phyloP scores from a whole-genome alignment of 1,140 invertebrate genomes.

The Drosophila ironensis region DNA sequence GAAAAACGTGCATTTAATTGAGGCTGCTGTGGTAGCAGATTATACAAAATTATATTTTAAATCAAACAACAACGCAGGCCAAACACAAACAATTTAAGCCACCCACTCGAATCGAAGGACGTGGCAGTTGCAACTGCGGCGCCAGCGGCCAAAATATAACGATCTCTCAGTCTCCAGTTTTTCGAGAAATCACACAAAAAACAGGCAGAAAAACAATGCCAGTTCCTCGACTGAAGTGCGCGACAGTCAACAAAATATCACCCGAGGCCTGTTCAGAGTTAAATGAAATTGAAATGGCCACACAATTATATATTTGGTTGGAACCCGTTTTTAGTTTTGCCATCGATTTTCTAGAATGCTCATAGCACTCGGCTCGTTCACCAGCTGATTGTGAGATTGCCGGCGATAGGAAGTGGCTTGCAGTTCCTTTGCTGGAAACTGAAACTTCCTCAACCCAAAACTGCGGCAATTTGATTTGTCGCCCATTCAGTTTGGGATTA shows the following conservation, averaged over 20 bases:
- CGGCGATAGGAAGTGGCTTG: constrained; percentile 37
- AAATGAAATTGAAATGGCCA: constrained; percentile 75
- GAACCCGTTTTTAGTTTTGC: constrained; percentile 33
- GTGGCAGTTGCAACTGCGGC: constrained; percentile 70
- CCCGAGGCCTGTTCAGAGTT: constrained; percentile 61
- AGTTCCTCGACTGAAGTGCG: constrained; percentile 28
- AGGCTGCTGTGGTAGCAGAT: constrained; percentile 60
- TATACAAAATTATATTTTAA: constrained; percentile 80
- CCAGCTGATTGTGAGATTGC: constrained; percentile 15
- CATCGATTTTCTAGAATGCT: constrained; percentile 38
- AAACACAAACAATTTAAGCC: constrained; percentile 51
- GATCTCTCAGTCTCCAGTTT: constrained; percentile 56
- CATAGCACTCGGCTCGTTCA: constrained; percentile 1
- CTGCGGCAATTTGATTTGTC: constrained; percentile 58
- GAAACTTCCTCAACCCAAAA: constrained; percentile 37
- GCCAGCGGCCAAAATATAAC: constrained; percentile 71
- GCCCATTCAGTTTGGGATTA: constrained; percentile 50
- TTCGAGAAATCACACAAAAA: constrained; percentile 24
- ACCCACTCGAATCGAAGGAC: constrained; percentile 73
- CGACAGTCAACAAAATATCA: constrained; percentile 56
- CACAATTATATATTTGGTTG: constrained; percentile 65
- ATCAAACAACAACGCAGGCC: constrained; percentile 60
- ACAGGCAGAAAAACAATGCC: constrained; percentile 58
- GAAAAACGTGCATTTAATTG: constrained; percentile 79
- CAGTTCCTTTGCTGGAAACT: constrained; percentile 6